A percentile compares a stretch with the other conserved stretches of the same genome.
These are phyloP conservation scores for Enteromius mattozi DNA, from an alignment of 2,797 vertebrate species.

Conservation along the genomic window DNA sequence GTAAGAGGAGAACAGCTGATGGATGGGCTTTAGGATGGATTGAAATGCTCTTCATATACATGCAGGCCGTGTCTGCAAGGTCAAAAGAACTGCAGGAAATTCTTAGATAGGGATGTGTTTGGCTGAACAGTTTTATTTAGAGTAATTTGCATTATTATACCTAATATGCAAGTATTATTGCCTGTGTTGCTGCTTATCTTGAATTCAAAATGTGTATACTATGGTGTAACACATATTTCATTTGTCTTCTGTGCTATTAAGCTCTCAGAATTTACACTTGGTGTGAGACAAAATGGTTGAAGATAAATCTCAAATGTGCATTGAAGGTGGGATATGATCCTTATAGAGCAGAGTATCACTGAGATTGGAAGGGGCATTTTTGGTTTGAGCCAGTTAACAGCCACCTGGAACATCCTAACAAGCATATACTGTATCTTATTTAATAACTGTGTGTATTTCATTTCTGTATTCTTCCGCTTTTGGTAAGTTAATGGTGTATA, in stretches of 20 bases:
- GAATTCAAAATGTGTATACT: background rate
- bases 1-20: constrained; percentile 33
- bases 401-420: background rate
- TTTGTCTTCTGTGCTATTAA: background rate
- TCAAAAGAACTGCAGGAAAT: constrained; percentile 19
- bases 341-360: background rate
- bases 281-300: background rate
- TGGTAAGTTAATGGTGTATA: background rate
- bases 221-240: background rate
- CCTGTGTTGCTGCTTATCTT: constrained; percentile 1
- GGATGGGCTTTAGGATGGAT: constrained; percentile 4
- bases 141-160: background rate
- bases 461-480: background rate
- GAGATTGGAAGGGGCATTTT: background rate
- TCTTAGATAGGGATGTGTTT: constrained; percentile 12
- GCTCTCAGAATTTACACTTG: background rate
- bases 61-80: constrained; percentile 13
- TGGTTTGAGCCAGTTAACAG: background rate
- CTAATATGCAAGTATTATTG: background rate
- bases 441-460: background rate
- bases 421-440: background rate
- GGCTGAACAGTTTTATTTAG: background rate
- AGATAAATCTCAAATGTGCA: background rate
- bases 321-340: background rate
- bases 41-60: constrained; percentile 9